Evolutionary conservation across 1,140 invertebrate genomes (phyloP).

Genomic region (Limonius californicus): DNA sequence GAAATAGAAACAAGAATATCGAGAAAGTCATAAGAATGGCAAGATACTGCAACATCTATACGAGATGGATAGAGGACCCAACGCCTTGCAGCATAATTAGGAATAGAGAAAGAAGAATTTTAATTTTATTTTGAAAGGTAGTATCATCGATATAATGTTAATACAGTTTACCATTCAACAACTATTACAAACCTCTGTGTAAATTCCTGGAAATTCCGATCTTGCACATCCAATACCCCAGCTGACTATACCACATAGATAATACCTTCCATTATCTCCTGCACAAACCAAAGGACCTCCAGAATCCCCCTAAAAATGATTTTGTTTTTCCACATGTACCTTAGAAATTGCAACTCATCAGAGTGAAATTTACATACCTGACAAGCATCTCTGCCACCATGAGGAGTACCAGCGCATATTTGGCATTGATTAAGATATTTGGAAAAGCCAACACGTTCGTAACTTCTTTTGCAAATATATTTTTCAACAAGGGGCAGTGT

Average conservation of each 20-base stretch:
- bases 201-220: conserved; percentile 49
- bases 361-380: conserved; percentile 22
- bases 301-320: conserved; percentile 45
- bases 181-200: conserved; percentile 46
- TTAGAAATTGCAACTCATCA: background rate
- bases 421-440: conserved; percentile 27
- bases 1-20: too few species aligned
- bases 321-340: too few species aligned
- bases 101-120: too few species aligned
- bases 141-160: too few species aligned
- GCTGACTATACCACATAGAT: conserved; percentile 54
- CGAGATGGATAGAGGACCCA: too few species aligned
- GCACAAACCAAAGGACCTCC: conserved; percentile 49
- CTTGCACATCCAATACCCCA: conserved; percentile 45
- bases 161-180: background rate
- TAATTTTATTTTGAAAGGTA: too few species aligned
- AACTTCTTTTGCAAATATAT: conserved; percentile 22
- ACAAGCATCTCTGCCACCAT: conserved; percentile 33
- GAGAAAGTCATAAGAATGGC: too few species aligned
- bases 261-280: conserved; percentile 31
- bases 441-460: conserved; percentile 22
- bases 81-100: too few species aligned
- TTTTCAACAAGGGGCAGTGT: conserved; percentile 26
- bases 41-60: too few species aligned
- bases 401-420: conserved; percentile 24